Conservation (phyloP, 2,113 vertebrate genomes). For the Laterallus jamaicensis region DNA sequence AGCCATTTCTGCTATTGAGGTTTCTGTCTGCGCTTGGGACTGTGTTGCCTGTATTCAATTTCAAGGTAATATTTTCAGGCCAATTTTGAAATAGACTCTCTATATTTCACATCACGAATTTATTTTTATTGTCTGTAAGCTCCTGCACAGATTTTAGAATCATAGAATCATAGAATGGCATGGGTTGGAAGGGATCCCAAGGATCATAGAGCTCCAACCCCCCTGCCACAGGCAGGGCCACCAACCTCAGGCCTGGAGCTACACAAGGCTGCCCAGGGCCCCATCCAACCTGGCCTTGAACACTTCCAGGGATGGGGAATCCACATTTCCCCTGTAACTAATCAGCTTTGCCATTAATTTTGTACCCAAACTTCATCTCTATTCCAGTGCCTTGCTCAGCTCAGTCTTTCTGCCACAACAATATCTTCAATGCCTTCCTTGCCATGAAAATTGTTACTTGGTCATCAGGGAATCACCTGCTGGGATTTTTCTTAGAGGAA, state of each 20-base stretch:
- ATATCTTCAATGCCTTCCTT: background rate
- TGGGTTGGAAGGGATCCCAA: too few species aligned
- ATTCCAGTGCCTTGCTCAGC: background rate
- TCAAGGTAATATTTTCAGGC: background rate
- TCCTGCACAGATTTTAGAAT: background rate
- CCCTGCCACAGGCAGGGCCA: too few species aligned
- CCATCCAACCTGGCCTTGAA: too few species aligned
- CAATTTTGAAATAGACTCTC: background rate
- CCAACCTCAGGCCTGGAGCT: too few species aligned
- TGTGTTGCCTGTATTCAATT: background rate
- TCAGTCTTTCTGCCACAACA: background rate
- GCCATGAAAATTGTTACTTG: rapidly evolving
- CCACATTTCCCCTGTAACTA: background rate
- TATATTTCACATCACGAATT: background rate
- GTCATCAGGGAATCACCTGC: background rate
- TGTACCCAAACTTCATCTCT: background rate
- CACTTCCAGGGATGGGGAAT: too few species aligned
- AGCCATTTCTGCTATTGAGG: background rate
- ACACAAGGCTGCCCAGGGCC: too few species aligned
- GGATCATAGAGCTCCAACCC: too few species aligned
- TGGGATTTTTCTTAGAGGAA: background rate
- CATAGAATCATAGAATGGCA: too few species aligned
- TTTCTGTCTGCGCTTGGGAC: background rate
- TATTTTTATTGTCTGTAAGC: background rate
- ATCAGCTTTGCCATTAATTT: background rate